Base-by-base conservation (phyloP, 1,140 invertebrate species). In the Ceratosolen solmsi region DNA sequence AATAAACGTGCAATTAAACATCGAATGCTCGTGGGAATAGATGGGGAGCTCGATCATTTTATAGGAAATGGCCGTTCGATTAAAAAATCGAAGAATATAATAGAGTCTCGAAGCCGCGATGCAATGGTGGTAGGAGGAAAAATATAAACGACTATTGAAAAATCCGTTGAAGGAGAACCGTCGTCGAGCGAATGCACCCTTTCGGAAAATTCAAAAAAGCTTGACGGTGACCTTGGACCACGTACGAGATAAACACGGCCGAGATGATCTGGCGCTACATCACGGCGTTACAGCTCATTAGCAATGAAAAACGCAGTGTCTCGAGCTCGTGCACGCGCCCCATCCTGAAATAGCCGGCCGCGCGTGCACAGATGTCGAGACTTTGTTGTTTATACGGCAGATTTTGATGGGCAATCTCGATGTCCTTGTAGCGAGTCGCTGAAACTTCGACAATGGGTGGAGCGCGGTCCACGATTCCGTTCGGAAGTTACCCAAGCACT, bases 371-470 rank as follows among this genome's bases (percentile, higher is more conserved):
- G n/a, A 20, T 49, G 25, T 20, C 46, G 0, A 71, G 0, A 3
- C 71, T 46, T 5, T 71, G 33, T n/a, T n/a, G 38, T 49, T 71
- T 71, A 49, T 38, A 30, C 25, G 20, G 70, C 49, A 71, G 49
- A 71, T 71, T 9, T 71, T 71, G 41, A 71, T 68, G 25, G 70
- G 13, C 41, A 20, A 49, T 41, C 41, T 71, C 51, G 22, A 71
- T 71, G n/a, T 46, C 2, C n/a, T 71, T 27, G 36, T 71, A 71
- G 68, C 68, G 68, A 46, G 4, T 46, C 22, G 41, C 17, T 0
- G 36, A 71, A 30, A 20, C 33, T 15, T 8, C 30, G 9, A 27
- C 41, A 15, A 5, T 41, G 63, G 36, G 33, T n/a, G 63, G 33
- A 2, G 20, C 2, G 20, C 33, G 63, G 17, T 68, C 63, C 63